phyloP scores from a whole-genome alignment of 2,888 invertebrate genomes.

The Catocala fraxini region DNA sequence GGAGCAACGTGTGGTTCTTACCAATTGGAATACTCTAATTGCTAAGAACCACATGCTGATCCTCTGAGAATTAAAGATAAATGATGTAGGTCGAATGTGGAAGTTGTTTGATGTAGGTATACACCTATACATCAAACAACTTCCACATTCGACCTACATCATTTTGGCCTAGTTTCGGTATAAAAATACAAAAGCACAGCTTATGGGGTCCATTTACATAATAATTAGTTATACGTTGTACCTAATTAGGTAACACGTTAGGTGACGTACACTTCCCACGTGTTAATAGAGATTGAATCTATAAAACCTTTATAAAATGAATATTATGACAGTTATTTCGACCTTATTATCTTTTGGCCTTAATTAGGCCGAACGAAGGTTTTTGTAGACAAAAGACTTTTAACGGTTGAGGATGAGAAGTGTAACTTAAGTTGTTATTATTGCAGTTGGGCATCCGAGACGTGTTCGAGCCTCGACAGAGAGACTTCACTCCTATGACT shows the following conservation, averaged over 20 bases:
- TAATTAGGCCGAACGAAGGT: constrained; percentile 20
- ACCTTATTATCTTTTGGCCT: background rate
- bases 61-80: too few relatives aligned
- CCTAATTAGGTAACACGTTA: constrained; percentile 16
- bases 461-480: constrained; percentile 93
- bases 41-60: too few relatives aligned
- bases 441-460: constrained; percentile 91
- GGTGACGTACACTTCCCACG: constrained; percentile 11
- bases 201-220: constrained; percentile 40
- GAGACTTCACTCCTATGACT: constrained; percentile 94
- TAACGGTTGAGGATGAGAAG: constrained; percentile 1
- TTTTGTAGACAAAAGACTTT: constrained; percentile 27
- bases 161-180: constrained; percentile 27
- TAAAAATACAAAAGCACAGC: constrained; percentile 25
- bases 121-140: too few relatives aligned
- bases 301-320: background rate
- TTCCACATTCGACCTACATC: too few relatives aligned
- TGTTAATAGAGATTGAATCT: background rate
- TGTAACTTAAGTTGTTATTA: constrained; percentile 12
- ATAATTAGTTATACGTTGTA: constrained; percentile 32
- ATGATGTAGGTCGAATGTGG: too few relatives aligned
- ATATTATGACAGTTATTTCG: background rate
- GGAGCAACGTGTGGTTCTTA: too few relatives aligned
- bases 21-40: too few relatives aligned
- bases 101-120: too few relatives aligned